A percentile compares a stretch with the other conserved stretches of the same genome.
Conservation (phyloP, 1,140 invertebrate genomes). For the Scaptomyza montana region DNA sequence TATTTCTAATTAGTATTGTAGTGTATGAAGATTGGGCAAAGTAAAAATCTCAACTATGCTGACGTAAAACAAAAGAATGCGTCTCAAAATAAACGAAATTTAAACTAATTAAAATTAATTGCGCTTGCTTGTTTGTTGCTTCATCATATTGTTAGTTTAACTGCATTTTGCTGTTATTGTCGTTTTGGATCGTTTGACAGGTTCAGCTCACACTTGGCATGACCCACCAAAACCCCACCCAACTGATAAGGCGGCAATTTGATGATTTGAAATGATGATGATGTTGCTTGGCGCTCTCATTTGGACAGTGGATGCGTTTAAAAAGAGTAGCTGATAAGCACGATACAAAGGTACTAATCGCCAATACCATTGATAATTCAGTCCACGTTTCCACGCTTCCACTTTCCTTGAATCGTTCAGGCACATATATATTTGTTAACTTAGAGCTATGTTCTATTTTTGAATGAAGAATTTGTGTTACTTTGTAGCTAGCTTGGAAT, state of each 20-base stretch:
- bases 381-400: neutral
- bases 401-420: neutral
- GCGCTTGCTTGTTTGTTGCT: conserved; percentile 22
- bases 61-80: conserved; percentile 4
- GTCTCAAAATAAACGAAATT: conserved; percentile 23
- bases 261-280: neutral
- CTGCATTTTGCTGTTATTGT: neutral
- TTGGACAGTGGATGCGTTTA: neutral
- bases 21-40: no score
- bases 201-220: neutral
- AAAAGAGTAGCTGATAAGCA: conserved; percentile 9
- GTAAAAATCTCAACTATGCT: conserved; percentile 17
- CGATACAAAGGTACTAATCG: conserved; percentile 4
- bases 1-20: no score
- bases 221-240: neutral
- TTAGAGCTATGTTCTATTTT: no score
- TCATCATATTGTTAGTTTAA: no score
- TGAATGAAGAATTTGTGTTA: no score
- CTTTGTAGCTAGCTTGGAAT: neutral
- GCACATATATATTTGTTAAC: neutral
- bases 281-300: neutral
- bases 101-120: conserved; percentile 61
- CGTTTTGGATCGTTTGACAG: neutral
- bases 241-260: neutral
- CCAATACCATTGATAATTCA: conserved; percentile 7